Base-by-base conservation (phyloP, 2,888 invertebrate genomes). In the Eupithecia tripunctaria region DNA sequence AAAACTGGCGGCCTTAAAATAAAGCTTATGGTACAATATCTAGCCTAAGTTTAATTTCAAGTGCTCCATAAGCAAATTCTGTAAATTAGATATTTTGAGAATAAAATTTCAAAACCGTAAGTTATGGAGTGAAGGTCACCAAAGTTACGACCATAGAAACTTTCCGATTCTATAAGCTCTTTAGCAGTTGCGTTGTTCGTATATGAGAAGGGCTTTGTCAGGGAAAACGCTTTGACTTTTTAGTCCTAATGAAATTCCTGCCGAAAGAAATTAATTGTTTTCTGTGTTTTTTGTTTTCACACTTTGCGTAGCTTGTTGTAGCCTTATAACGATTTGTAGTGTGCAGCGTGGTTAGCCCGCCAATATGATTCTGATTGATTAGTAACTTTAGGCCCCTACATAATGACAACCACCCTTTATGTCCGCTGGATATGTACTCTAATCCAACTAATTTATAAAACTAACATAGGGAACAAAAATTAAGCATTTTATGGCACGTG, bases 201-300 rank as follows among this genome's bases (percentile, higher is more conserved):
- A 14, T 29, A 60, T 15, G 5, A 15, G 27, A 29, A 60, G 60
- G 29, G 29, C n/a, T 47, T 60, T 60, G 4, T 25, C 15, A 7
- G 15, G 29, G 71, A 71, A 73, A 80, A 80, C 72, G 67, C 76
- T 77, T 79, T 77, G 70, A 75, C 69, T 72, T 71, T 70, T 66
- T 29, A 72, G 72, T 67, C 64, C 67, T 82, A 84, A 84, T 84
- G 82, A 84, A 84, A 84, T 84, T 84, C 84, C 77, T 79, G 73
- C 71, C 74, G 77, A 80, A 81, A 82, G 79, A 85, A 82, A 84
- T 82, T 79, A 82, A 81, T 82, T 76, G 79, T 70, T 72, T 15
- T 71, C 74, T 67, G 73, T 72, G 43, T 69, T 72, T 75, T 73
- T 75, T 29, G 71, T 73, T 66, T 70, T 47, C 29, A 67, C 63